A percentile compares a stretch with the other conserved stretches of the same genome.
phyloP scores from a whole-genome alignment of 1,140 invertebrate genomes.

The Trichomalopsis sarcophagae region DNA sequence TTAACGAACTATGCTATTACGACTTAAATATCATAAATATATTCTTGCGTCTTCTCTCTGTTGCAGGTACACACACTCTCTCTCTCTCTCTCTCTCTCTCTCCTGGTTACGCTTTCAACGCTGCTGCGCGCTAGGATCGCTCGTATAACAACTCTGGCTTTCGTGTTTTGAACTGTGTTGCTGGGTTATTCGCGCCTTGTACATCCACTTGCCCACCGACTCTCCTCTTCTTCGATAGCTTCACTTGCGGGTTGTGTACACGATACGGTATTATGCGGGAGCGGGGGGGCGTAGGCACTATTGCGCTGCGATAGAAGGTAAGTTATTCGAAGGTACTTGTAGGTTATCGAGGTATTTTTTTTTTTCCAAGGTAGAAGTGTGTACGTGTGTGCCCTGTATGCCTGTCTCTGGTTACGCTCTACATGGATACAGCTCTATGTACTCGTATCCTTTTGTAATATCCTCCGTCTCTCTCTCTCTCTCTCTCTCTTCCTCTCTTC shows the following conservation, averaged over 20 bases:
- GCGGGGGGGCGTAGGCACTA: constrained; percentile 68
- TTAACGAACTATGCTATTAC: constrained; percentile 35
- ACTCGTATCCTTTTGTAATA: not conserved
- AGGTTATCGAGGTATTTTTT: constrained; percentile 73
- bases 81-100: no score
- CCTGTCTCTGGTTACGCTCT: not conserved
- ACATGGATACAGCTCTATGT: not conserved
- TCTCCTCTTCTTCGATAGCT: constrained; percentile 47
- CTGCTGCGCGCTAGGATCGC: not conserved
- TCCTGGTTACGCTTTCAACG: constrained; percentile 14
- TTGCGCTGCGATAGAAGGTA: constrained; percentile 71
- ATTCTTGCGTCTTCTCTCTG: constrained; percentile 40
- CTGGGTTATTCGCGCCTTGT: not conserved
- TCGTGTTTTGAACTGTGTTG: constrained; percentile 42
- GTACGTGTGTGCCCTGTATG: constrained; percentile 24
- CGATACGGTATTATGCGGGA: constrained; percentile 54
- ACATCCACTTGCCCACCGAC: not conserved
- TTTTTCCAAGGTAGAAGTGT: constrained; percentile 69
- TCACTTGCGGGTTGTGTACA: constrained; percentile 49
- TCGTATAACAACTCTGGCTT: constrained; percentile 7
- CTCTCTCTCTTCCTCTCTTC: not conserved
- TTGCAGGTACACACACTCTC: constrained; percentile 52
- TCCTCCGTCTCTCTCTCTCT: constrained; percentile 48
- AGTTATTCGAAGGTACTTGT: constrained; percentile 73
- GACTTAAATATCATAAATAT: constrained; percentile 46